Evolutionary conservation across 2,113 vertebrate species (phyloP).

Genomic region (Thymallus thymallus): DNA sequence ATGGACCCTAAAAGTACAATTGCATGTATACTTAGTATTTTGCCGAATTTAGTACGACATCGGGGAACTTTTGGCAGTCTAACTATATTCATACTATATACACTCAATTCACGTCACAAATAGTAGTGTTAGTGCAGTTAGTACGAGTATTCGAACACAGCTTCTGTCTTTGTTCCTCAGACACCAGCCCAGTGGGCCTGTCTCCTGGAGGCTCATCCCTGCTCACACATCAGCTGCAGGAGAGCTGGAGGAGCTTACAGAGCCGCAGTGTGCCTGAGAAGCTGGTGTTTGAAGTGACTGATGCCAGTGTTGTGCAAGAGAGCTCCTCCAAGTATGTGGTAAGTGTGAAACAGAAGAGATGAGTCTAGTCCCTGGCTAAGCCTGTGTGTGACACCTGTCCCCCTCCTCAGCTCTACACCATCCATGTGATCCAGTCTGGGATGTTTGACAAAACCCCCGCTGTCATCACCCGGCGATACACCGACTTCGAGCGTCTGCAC

Average conservation of each 20-base stretch:
- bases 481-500: constrained; percentile 86
- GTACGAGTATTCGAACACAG: no score
- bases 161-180: constrained; percentile 58
- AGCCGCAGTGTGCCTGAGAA: constrained; percentile 73
- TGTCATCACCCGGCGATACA: constrained; percentile 86
- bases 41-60: no score
- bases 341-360: constrained; percentile 60
- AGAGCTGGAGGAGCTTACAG: constrained; percentile 81
- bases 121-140: no score
- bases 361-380: no score
- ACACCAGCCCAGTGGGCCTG: constrained; percentile 65
- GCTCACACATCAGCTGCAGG: constrained; percentile 84
- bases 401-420: constrained; percentile 85
- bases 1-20: no score
- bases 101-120: no score
- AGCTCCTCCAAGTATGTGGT: constrained; percentile 93
- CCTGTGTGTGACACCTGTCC: not conserved
- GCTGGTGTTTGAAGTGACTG: constrained; percentile 90
- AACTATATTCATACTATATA: no score
- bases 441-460: constrained; percentile 80
- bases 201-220: constrained; percentile 62
- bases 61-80: no score
- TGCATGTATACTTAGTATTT: no score
- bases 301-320: constrained; percentile 87
- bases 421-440: constrained; percentile 83